These are phyloP conservation scores for Lamproptera curius DNA, from an alignment of 2,888 invertebrate genomes.

Conservation along the genomic window DNA sequence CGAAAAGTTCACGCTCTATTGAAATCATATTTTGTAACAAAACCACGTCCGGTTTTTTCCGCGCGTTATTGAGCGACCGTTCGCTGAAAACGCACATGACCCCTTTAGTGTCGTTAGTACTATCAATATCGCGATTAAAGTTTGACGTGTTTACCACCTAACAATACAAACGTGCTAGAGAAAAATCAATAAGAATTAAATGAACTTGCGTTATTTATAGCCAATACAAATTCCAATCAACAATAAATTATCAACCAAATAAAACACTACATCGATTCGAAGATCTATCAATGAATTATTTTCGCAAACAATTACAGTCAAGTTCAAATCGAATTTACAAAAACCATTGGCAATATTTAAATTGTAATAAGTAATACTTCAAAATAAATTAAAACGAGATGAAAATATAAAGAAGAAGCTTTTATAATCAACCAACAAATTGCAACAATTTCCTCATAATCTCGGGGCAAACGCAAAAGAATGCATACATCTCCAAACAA, in stretches of 20 bases:
- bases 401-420: no score
- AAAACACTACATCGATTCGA: no score
- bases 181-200: no score
- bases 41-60: constrained; percentile 20
- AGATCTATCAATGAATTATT: no score
- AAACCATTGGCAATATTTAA: background rate
- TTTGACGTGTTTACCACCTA: no score
- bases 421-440: constrained; percentile 12
- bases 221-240: no score
- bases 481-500: constrained; percentile 15
- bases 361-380: no score
- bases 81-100: constrained; percentile 28
- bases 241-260: no score
- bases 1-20: constrained; percentile 49
- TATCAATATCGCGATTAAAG: no score
- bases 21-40: constrained; percentile 47
- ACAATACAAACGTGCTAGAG: no score
- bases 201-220: no score
- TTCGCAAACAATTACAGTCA: background rate
- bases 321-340: background rate
- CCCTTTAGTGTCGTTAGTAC: constrained; percentile 26
- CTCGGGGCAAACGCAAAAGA: constrained; percentile 14
- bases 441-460: constrained; percentile 16
- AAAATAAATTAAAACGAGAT: no score
- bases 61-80: constrained; percentile 33